Conservation (phyloP, 1,140 invertebrate genomes). For the Antheraea mylitta region DNA sequence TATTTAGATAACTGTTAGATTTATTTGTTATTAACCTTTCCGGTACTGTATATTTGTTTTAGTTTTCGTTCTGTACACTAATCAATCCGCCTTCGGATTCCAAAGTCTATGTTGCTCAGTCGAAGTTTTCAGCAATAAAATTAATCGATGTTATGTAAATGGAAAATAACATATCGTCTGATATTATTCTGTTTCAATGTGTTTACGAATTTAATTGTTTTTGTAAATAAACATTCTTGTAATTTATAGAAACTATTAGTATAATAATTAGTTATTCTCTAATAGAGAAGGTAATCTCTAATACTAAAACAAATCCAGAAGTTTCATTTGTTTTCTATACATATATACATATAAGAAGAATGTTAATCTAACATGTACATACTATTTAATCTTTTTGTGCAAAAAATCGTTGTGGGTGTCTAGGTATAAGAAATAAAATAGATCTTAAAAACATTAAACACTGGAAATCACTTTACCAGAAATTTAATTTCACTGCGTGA, state of each 20-base stretch:
- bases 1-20: neutral
- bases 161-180: neutral
- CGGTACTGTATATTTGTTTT: neutral
- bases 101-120: neutral
- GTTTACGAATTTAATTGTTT: neutral
- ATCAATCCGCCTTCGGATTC: neutral
- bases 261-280: neutral
- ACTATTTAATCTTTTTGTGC: too few species aligned
- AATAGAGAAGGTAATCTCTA: too few species aligned
- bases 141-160: neutral
- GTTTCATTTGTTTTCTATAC: too few species aligned
- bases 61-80: neutral
- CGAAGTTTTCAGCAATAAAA: neutral
- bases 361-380: too few species aligned
- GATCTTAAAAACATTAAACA: too few species aligned
- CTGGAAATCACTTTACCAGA: too few species aligned
- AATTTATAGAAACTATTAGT: neutral
- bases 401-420: too few species aligned
- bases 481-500: too few species aligned
- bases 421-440: too few species aligned
- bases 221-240: neutral
- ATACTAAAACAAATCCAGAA: too few species aligned
- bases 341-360: too few species aligned
- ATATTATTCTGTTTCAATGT: slow-evolving; percentile 2
- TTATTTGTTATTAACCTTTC: slow-evolving; percentile 3